These are phyloP conservation scores for Eupithecia insigniata DNA, from an alignment of 2,888 invertebrate genomes.

Conservation along the genomic window DNA sequence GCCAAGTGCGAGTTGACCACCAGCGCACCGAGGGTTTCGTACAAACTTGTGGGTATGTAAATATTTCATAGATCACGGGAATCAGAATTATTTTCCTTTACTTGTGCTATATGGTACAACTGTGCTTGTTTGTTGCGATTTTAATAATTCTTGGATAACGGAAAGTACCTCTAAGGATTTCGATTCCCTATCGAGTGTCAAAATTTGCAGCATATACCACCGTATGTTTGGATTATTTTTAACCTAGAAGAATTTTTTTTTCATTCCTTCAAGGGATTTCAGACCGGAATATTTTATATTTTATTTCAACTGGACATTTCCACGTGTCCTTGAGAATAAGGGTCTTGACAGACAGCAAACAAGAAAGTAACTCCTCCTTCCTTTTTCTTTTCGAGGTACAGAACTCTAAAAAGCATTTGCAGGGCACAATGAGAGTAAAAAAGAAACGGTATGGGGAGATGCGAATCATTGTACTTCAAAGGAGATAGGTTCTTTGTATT, in stretches of 20 bases:
- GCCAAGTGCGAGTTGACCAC: not conserved
- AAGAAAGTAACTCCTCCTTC: not conserved
- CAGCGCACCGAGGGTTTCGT: not conserved
- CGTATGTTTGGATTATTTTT: not conserved
- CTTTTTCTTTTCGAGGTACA: not conserved
- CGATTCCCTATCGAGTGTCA: not conserved
- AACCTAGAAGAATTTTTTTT: not conserved
- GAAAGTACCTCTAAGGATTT: not conserved
- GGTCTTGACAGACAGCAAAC: not conserved
- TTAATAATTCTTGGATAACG: not conserved
- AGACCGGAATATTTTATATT: too few species aligned
- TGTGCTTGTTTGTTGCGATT: too few species aligned
- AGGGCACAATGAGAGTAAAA: not conserved
- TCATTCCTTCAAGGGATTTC: not conserved
- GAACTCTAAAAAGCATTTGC: constrained; percentile 1
- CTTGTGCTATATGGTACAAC: too few species aligned
- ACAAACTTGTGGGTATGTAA: not conserved
- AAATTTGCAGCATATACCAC: not conserved
- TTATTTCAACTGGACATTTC: not conserved
- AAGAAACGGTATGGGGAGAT: constrained; percentile 3
- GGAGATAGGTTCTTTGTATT: constrained; percentile 1
- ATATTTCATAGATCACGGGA: not conserved
- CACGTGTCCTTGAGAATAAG: not conserved
- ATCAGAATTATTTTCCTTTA: not conserved
- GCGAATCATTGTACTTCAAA: not conserved